Evolutionary conservation across 1,140 invertebrate genomes (phyloP).

Genomic region (Elymnias hypermnestra): DNA sequence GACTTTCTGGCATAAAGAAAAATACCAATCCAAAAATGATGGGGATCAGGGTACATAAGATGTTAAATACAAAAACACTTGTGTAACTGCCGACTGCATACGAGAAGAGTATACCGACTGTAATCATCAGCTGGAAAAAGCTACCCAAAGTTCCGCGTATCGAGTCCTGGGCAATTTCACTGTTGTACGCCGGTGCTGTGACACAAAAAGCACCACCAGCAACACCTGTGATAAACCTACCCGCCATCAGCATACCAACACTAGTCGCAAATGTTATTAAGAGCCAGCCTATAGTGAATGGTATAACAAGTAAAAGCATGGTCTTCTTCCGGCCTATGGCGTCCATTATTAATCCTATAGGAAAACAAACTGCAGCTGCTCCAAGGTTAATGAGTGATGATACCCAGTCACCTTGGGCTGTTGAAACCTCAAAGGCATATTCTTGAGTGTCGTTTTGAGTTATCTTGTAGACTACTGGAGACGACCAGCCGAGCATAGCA

Average conservation of each 20-base stretch:
- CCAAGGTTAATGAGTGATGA: slow-evolving; percentile 83
- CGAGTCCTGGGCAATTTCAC: slow-evolving; percentile 87
- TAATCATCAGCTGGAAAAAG: slow-evolving; percentile 87
- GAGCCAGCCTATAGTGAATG: slow-evolving; percentile 86
- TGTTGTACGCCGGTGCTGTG: slow-evolving; percentile 87
- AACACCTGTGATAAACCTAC: slow-evolving; percentile 85
- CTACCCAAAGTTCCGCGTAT: slow-evolving; percentile 88
- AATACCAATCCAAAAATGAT: slow-evolving; percentile 81
- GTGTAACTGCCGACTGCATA: slow-evolving; percentile 81
- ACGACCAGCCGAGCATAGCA: slow-evolving; percentile 85
- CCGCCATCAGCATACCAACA: slow-evolving; percentile 81
- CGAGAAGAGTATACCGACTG: slow-evolving; percentile 83
- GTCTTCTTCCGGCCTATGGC: slow-evolving; percentile 84
- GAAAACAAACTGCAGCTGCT: slow-evolving; percentile 82
- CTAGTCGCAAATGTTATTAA: slow-evolving; percentile 83
- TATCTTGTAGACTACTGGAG: slow-evolving; percentile 80
- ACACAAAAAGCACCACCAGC: slow-evolving; percentile 86
- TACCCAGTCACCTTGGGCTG: slow-evolving; percentile 82
- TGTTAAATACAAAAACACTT: slow-evolving; percentile 78
- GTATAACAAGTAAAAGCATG: slow-evolving; percentile 82
- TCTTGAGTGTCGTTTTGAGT: slow-evolving; percentile 54
- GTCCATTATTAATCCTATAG: slow-evolving; percentile 85
- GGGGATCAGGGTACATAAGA: slow-evolving; percentile 81
- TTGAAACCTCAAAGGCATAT: slow-evolving; percentile 75
- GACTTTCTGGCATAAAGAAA: slow-evolving; percentile 89